A percentile compares a stretch with the other conserved stretches of the same genome.
Evolutionary conservation across 2,797 vertebrate genomes (phyloP).

Genomic region (Scarus forsteni): DNA sequence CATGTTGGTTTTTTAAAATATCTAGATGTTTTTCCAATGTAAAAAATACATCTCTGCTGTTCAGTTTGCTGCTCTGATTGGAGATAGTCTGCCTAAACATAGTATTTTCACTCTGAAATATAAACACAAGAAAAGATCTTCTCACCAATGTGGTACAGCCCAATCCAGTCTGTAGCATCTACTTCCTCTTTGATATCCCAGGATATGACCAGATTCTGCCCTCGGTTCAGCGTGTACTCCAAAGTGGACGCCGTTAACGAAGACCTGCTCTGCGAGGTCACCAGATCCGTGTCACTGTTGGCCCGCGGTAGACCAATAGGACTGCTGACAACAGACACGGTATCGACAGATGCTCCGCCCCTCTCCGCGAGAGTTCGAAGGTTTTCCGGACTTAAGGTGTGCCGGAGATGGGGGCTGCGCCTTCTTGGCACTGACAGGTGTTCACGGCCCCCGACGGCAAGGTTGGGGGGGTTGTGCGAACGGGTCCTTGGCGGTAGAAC

Average conservation of each 20-base stretch:
- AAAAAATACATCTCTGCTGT: neutral
- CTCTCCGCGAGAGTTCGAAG: constrained; percentile 92
- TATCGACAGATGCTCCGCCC: constrained; percentile 67
- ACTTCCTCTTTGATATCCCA: constrained; percentile 99
- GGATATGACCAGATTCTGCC: constrained; percentile 95
- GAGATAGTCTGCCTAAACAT: neutral
- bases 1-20: constrained; percentile 37
- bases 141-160: constrained; percentile 98
- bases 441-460: constrained; percentile 86
- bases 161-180: constrained; percentile 98
- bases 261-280: constrained; percentile 95
- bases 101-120: neutral
- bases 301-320: constrained; percentile 89
- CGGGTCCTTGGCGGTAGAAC: constrained; percentile 84
- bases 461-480: constrained; percentile 81
- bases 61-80: neutral
- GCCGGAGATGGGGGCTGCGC: constrained; percentile 92
- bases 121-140: neutral
- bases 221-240: constrained; percentile 92
- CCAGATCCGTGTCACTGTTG: constrained; percentile 97
- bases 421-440: constrained; percentile 85
- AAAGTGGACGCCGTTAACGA: constrained; percentile 95
- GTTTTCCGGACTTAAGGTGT: constrained; percentile 96
- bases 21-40: neutral
- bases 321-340: constrained; percentile 58